Base-by-base conservation (phyloP, 2,888 invertebrate genomes). In the Gryllus longicercus region DNA sequence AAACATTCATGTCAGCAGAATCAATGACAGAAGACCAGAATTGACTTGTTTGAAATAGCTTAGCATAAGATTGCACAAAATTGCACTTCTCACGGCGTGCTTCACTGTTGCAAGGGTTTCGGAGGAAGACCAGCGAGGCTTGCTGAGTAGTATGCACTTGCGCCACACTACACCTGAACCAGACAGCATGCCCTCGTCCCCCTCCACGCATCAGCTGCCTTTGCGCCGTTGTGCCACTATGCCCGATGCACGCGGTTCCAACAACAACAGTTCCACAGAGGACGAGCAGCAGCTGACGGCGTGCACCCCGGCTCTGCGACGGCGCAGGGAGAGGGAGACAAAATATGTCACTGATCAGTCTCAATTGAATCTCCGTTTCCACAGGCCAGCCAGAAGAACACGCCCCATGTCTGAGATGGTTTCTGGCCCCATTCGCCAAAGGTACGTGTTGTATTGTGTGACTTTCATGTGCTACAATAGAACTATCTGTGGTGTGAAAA, bases 281-380 rank as follows among this genome's bases (percentile, higher is more conserved):
- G 87, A 86, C 74, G 87, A 86, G 25, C 80, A 78, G 82, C 86
- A 86, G 83, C 83, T 87, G 78, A 86, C 86, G 12, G 82, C 81
- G n/a, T 88, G 88, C 82, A 92, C 92, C 1, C 92, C 92, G 85
- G 94, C 94, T 76, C 88, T 96, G 74, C 90, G 95, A 25, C 89
- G 93, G 75, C 90, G 96, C 51, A 92, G 95, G 84, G 89, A 89
- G 63, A 92, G 95, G 84, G 89, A 89, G 81, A 95, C 95, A 83
- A 96, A 96, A 88, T 96, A 96, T 88, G 94, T 95, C 50, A 92
- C 93, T 50, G 96, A 96, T 88, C 93, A 94, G 82, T 92, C 94
- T 82, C 95, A 96, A 86, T 88, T 95, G 84, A 94, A 94, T 88
- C 90, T 95, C 84, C 90, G 94, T 82, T 95, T 95, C 89, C 92